phyloP scores from a whole-genome alignment of 2,888 invertebrate genomes.

The Noctua comes region DNA sequence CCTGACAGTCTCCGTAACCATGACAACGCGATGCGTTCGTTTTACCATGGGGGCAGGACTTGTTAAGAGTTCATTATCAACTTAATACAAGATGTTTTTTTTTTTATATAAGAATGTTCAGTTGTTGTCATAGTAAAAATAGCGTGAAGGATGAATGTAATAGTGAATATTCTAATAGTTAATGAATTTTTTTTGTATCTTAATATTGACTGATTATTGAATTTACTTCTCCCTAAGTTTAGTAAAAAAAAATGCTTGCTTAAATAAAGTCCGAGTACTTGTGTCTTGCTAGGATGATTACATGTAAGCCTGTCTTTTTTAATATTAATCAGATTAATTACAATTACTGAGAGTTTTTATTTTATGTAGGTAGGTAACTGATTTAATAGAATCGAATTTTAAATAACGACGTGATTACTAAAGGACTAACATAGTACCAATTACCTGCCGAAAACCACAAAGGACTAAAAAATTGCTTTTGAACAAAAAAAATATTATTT shows the following conservation, averaged over 20 bases:
- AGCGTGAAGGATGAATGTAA: neutral
- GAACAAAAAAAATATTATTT: neutral
- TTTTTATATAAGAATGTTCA: too few species aligned
- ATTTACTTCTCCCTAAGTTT: too few species aligned
- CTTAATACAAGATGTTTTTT: too few species aligned
- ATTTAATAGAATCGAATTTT: neutral
- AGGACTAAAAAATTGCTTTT: neutral
- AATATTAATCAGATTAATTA: too few species aligned
- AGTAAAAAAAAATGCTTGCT: too few species aligned
- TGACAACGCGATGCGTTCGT: slow-evolving; percentile 14
- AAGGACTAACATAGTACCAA: neutral
- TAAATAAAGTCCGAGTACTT: too few species aligned
- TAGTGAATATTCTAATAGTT: neutral
- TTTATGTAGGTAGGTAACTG: neutral
- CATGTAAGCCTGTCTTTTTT: too few species aligned
- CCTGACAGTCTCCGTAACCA: slow-evolving; percentile 1
- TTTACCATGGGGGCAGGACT: slow-evolving; percentile 12
- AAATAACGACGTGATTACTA: too few species aligned
- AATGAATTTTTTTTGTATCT: neutral
- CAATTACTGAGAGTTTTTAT: neutral
- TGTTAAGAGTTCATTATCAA: slow-evolving; percentile 7
- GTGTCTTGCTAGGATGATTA: too few species aligned
- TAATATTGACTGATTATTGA: neutral
- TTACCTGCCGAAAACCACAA: neutral
- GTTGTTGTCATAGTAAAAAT: neutral